phyloP scores from a whole-genome alignment of 2,888 invertebrate species.

The Dryococelus australis region DNA sequence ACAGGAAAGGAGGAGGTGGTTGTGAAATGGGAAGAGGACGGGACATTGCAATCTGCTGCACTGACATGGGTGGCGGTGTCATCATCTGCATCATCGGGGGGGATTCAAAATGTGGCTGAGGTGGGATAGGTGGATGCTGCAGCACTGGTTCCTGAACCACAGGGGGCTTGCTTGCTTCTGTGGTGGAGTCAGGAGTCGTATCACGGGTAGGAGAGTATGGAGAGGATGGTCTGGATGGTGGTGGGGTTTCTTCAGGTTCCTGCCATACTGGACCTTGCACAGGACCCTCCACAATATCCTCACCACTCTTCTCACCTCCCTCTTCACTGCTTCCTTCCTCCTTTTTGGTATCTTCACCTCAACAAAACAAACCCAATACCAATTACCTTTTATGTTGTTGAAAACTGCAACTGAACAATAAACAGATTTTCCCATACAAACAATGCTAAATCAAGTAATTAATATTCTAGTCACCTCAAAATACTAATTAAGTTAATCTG shows the following conservation, averaged over 20 bases:
- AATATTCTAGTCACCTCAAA: no score
- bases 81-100: constrained; percentile 56
- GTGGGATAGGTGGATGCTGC: constrained; percentile 57
- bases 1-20: constrained; percentile 53
- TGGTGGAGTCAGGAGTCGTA: constrained; percentile 51
- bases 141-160: constrained; percentile 44
- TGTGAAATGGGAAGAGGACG: constrained; percentile 53
- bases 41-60: constrained; percentile 48
- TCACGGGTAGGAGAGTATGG: constrained; percentile 48
- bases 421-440: no score
- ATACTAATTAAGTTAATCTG: no score
- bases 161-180: constrained; percentile 52
- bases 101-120: constrained; percentile 45
- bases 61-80: constrained; percentile 57
- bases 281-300: background rate
- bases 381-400: no score
- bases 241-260: background rate
- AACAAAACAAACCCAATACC: background rate
- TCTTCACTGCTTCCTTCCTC: constrained; percentile 28
- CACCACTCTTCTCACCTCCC: background rate
- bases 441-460: no score
- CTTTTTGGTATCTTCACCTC: background rate
- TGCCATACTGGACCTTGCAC: constrained; percentile 26
- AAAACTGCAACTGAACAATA: no score
- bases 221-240: constrained; percentile 38